Percentiles rank a stretch among this genome's conserved stretches.
These are phyloP conservation scores for pig (Sus scrofa) DNA, from an alignment of 2,113 vertebrate genomes.

Conservation along the genomic window DNA sequence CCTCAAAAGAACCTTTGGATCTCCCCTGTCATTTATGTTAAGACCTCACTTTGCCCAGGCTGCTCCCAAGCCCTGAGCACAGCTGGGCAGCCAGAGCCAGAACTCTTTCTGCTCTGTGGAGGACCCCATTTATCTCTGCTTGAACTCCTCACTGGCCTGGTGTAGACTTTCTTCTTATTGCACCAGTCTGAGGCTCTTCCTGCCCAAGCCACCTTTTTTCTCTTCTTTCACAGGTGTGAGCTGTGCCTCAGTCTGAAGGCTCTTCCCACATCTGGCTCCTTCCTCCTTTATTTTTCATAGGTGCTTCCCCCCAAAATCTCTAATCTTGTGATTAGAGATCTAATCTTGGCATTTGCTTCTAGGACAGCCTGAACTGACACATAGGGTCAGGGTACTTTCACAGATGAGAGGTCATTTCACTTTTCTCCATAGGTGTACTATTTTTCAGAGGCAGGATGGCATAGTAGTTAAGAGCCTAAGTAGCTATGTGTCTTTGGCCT, in stretches of 20 bases:
- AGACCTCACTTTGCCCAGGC: background rate
- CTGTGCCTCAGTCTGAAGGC: background rate
- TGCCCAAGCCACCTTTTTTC: background rate
- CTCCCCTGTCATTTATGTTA: background rate
- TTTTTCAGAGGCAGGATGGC: slow-evolving; percentile 5
- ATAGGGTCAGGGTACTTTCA: background rate
- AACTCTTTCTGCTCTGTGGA: background rate
- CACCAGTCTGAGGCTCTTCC: background rate
- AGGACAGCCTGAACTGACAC: background rate
- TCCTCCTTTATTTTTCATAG: background rate
- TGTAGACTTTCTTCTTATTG: background rate
- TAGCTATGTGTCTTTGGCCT: slow-evolving; percentile 20
- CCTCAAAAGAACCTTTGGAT: slow-evolving; percentile 3
- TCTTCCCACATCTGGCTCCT: background rate
- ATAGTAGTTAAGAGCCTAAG: background rate
- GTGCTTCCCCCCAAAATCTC: background rate
- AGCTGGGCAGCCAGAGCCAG: background rate
- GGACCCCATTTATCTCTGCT: background rate
- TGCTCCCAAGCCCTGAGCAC: background rate
- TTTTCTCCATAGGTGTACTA: background rate
- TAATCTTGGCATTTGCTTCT: slow-evolving; percentile 14
- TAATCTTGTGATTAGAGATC: background rate
- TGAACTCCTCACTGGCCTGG: background rate
- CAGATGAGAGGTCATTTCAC: background rate
- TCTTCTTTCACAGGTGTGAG: slow-evolving; percentile 7